Evolutionary conservation across 2,888 invertebrate species (phyloP), one percentile per base, ranked within the genome.

Genomic region (Mythimna pallens): DNA sequence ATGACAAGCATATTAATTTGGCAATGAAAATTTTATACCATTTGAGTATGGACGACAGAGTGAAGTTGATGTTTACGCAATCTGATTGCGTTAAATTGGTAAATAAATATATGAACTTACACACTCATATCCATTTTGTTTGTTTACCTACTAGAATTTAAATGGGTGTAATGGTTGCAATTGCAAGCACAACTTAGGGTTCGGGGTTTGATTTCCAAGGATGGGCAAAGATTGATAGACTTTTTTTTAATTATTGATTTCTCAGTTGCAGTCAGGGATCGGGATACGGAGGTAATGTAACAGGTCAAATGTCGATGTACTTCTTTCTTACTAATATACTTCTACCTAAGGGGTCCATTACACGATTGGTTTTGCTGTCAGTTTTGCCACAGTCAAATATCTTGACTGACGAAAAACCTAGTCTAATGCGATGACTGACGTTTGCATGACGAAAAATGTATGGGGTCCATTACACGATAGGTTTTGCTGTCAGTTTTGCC

Each of bases 21-120:
- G 98, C 98, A 79, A 97, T 98, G 89, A 98, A 98, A 92, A 97
- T 98, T 78, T 95, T 99, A 59, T 99, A 99, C 92, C 99, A 99
- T 92, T 97, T 99, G 88, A 99, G 99, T 91, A 98, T 99, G 97
- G 99, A 99, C 91, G 99, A 99, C 92, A 97, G 98, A 93, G 98
- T 99, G 14, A 99, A 99, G 94, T 97, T 98, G 54, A 98, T 99
- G 97, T 99, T 99, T 92, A 98, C 98, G 9, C 99, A 98, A 92
- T 98, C 99, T 1, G 99, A 99, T 93, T 99, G 99, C 93, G 98
- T 99, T 73, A 98, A 99, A 89, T 95, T 98, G 96, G 98, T 98
- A 93, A 95, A 94, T 88, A 75, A 95, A 94, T 88, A 75, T 59
- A 30, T 17, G 4, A 12, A n/a, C 9, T 14, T 52, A 54, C 12